A percentile compares a stretch with the other conserved stretches of the same genome.
phyloP scores from a whole-genome alignment of 1,140 invertebrate species.

The Probaryconus sp. region DNA sequence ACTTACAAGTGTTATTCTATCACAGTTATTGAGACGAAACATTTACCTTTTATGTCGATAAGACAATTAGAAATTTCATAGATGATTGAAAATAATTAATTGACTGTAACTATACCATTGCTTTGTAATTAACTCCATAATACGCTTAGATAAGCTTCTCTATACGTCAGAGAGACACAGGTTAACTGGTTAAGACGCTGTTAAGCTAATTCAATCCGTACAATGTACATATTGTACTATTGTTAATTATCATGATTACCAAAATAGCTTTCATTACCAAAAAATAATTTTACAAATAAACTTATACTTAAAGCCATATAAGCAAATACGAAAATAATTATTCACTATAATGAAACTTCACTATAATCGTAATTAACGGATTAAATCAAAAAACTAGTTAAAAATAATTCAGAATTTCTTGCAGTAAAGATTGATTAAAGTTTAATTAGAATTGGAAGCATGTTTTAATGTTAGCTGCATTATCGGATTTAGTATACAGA shows the following conservation, averaged over 20 bases:
- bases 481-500: too few relatives aligned
- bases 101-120: conserved; percentile 43
- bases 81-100: conserved; percentile 51
- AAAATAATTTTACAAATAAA: conserved; percentile 15
- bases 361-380: too few relatives aligned
- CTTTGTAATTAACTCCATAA: conserved; percentile 58
- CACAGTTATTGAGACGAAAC: conserved; percentile 39
- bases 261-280: conserved; percentile 47
- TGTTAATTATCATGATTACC: conserved; percentile 32
- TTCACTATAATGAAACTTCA: too few relatives aligned
- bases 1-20: conserved; percentile 27
- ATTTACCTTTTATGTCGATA: too few relatives aligned
- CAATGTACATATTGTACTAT: conserved; percentile 27
- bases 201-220: conserved; percentile 37
- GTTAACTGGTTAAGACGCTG: conserved; percentile 56
- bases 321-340: too few relatives aligned
- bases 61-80: too few relatives aligned
- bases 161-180: conserved; percentile 54
- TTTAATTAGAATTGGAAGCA: too few relatives aligned
- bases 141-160: conserved; percentile 41
- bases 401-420: too few relatives aligned
- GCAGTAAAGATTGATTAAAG: too few relatives aligned
- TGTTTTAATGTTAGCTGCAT: too few relatives aligned
- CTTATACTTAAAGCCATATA: too few relatives aligned
- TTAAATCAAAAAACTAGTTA: too few relatives aligned